Base-by-base conservation (phyloP, 1,140 invertebrate species). In the Diachasma alloeum region DNA sequence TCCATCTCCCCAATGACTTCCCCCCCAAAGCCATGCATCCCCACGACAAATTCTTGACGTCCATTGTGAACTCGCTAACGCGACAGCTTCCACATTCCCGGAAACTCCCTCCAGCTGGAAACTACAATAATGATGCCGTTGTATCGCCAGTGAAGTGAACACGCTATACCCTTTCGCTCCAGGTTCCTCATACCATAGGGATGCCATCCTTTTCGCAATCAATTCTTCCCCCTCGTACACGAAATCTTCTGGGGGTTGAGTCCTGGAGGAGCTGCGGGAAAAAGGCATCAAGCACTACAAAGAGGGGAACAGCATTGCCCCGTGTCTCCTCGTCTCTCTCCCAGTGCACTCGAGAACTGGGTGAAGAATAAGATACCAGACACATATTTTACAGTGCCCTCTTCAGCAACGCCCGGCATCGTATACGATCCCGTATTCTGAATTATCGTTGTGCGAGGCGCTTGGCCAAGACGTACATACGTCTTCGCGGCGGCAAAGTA, bases 301-400 rank as follows among this genome's bases (percentile, higher is more conserved):
- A 42, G 9, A 37, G 36, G n/a, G 31, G 31, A 6, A 31, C 39
- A 42, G 9, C 10, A 42, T 11, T 4, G 39, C 5, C 26, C 19
- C 39, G 1, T 53, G 19, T 24, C 36, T 22, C 37, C 37, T n/a
- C 42, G 36, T 75, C 42, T 75, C 66, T 39, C 37, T 59, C 42
- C 68, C 66, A n/a, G 74, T 72, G 69, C 53, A 72, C 53, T 37
- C 36, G 26, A 75, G 76, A 85, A 85, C 81, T 86, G 86, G 83
- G 83, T 88, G 87, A 90, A 87, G 87, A 89, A 90, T 88, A 89
- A 86, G 86, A 89, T 81, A 84, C 87, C 86, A 88, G 87, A 87
- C 87, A 83, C 84, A 88, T 90, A 89, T 86, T 87, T 89, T 82
- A 87, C 63, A 75, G 48, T 78, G 75, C 74, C 66, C 74, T 77